Evolutionary conservation across 2,888 invertebrate species (phyloP).

Genomic region (Stictocephala bisonia): DNA sequence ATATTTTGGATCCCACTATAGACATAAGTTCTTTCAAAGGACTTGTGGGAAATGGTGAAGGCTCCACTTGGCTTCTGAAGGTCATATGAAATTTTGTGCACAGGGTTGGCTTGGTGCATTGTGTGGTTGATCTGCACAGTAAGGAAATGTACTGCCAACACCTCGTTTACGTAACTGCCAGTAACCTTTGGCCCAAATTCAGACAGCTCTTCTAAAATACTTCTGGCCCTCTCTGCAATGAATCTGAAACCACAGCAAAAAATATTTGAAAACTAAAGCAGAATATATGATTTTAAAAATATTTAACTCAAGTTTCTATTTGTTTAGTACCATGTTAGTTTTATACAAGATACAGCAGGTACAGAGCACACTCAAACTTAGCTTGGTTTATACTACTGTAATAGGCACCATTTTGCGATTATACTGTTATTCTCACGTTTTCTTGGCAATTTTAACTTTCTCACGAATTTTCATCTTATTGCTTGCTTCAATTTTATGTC

Average conservation of each 20-base stretch:
- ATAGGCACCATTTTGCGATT: too few relatives aligned
- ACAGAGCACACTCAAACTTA: too few relatives aligned
- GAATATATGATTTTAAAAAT: too few relatives aligned
- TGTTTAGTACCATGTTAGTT: too few relatives aligned
- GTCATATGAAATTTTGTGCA: constrained; percentile 63
- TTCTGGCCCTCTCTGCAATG: constrained; percentile 58
- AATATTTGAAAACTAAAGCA: too few relatives aligned
- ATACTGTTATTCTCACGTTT: too few relatives aligned
- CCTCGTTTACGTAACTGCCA: constrained; percentile 60
- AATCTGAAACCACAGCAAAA: constrained; percentile 53
- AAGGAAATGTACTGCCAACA: constrained; percentile 64
- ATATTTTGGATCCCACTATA: constrained; percentile 65
- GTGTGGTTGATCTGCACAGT: constrained; percentile 63
- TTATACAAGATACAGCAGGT: too few relatives aligned
- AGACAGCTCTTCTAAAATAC: constrained; percentile 54
- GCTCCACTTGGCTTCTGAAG: constrained; percentile 64
- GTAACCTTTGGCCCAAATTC: constrained; percentile 59
- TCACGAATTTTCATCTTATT: too few relatives aligned
- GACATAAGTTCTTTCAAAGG: constrained; percentile 62
- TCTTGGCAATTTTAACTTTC: too few relatives aligned
- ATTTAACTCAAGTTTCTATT: too few relatives aligned
- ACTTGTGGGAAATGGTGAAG: constrained; percentile 12
- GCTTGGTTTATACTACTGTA: too few relatives aligned
- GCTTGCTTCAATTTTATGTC: too few relatives aligned
- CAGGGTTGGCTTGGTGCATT: constrained; percentile 58